These are phyloP conservation scores for Pseudonaja textilis DNA, from an alignment of 2,113 vertebrate genomes.

Conservation along the genomic window DNA sequence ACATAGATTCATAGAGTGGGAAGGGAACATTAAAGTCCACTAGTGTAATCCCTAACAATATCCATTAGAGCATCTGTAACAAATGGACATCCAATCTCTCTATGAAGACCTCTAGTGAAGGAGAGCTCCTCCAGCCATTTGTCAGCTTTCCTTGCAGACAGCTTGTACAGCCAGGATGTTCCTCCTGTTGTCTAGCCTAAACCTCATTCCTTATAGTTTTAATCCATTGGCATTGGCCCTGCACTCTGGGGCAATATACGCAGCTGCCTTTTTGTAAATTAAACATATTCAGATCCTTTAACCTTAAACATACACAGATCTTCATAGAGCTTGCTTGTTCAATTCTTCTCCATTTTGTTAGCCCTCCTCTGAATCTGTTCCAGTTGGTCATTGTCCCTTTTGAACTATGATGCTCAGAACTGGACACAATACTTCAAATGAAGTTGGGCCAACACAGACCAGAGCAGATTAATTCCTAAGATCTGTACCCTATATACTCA, in stretches of 20 bases:
- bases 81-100: not conserved
- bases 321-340: not conserved
- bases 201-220: not conserved
- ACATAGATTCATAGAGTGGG: not conserved
- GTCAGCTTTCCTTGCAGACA: not conserved
- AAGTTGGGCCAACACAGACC: not conserved
- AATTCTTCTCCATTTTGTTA: not conserved
- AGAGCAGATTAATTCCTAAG: not conserved
- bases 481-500: not conserved
- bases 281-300: not conserved
- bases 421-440: not conserved
- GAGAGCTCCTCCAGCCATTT: not conserved
- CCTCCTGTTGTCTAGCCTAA: not conserved
- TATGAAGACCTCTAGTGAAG: not conserved
- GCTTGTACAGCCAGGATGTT: not conserved
- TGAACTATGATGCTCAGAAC: not conserved
- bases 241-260: not conserved
- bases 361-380: not conserved
- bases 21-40: not conserved
- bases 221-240: not conserved
- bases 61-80: not conserved
- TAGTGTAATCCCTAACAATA: not conserved
- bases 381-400: not conserved
- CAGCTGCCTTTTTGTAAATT: not conserved
- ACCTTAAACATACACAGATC: not conserved